Conservation (phyloP, 2,113 vertebrate genomes). For the Eudyptes chrysolophus region DNA sequence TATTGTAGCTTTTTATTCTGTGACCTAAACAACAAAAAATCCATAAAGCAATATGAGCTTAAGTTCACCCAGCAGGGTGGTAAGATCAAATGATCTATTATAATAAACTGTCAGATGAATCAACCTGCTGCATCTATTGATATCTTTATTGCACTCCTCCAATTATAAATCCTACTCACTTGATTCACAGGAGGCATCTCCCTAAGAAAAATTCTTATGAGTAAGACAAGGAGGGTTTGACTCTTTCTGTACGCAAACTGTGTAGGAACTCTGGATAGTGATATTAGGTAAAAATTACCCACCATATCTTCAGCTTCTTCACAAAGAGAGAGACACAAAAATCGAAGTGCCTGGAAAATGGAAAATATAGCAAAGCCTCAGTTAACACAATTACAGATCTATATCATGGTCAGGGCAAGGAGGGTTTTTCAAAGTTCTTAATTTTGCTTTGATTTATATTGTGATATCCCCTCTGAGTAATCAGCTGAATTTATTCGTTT, state of each 20-base stretch:
- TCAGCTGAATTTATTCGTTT: conserved; percentile 11
- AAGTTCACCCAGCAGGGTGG: conserved; percentile 9
- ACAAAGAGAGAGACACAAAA: neutral
- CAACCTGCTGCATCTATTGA: conserved; percentile 40
- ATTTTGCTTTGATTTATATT: conserved; percentile 49
- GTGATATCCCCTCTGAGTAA: conserved; percentile 25
- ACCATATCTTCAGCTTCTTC: neutral
- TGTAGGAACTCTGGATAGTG: neutral
- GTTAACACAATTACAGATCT: neutral
- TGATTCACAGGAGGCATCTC: conserved; percentile 14
- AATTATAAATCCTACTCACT: conserved; percentile 42
- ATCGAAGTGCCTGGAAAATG: neutral
- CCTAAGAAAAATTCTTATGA: neutral
- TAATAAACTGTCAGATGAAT: conserved; percentile 49
- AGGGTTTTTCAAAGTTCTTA: neutral
- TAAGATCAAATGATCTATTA: conserved; percentile 43
- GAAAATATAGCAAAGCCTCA: neutral
- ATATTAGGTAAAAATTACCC: neutral
- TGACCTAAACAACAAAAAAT: neutral
- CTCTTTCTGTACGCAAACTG: neutral
- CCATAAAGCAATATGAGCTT: neutral
- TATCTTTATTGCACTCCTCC: conserved; percentile 42
- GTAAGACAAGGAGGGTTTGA: conserved; percentile 4
- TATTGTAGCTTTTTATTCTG: neutral
- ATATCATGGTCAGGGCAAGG: neutral